phyloP scores from a whole-genome alignment of 2,888 invertebrate genomes.

The Nebria salina region DNA sequence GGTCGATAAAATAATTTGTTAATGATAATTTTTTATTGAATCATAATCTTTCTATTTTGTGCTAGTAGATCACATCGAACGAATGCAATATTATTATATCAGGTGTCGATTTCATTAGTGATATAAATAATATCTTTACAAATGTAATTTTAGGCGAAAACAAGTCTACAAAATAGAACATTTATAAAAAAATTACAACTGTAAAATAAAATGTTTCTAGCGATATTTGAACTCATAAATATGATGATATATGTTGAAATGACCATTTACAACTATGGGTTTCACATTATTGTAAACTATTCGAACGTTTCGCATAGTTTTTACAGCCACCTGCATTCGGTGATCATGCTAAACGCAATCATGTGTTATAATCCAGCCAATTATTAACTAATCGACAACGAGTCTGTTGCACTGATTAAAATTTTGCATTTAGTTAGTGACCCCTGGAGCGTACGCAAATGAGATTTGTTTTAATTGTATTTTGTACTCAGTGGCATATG shows the following conservation, averaged over 20 bases:
- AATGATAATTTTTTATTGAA: too few relatives aligned
- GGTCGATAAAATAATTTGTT: too few relatives aligned
- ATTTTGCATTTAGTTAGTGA: constrained; percentile 17
- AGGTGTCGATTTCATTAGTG: too few relatives aligned
- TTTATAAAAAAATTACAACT: too few relatives aligned
- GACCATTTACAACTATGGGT: background rate
- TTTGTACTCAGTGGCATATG: background rate
- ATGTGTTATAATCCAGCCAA: constrained; percentile 19
- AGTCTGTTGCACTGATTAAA: constrained; percentile 17
- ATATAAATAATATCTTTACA: too few relatives aligned
- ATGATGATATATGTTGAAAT: background rate
- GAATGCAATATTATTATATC: too few relatives aligned
- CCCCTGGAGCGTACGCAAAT: background rate
- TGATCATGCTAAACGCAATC: constrained; percentile 22
- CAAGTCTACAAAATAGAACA: too few relatives aligned
- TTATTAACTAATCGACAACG: constrained; percentile 24
- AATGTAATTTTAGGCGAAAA: too few relatives aligned
- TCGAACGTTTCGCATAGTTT: background rate
- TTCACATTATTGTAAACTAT: constrained; percentile 2
- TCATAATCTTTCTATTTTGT: too few relatives aligned
- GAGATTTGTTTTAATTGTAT: constrained; percentile 5
- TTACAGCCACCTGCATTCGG: background rate
- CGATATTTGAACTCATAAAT: background rate
- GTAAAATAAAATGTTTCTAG: too few relatives aligned
- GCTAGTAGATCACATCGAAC: too few relatives aligned